Evolutionary conservation across 1,140 invertebrate genomes (phyloP).

Genomic region (Schlechtendalia chinensis): DNA sequence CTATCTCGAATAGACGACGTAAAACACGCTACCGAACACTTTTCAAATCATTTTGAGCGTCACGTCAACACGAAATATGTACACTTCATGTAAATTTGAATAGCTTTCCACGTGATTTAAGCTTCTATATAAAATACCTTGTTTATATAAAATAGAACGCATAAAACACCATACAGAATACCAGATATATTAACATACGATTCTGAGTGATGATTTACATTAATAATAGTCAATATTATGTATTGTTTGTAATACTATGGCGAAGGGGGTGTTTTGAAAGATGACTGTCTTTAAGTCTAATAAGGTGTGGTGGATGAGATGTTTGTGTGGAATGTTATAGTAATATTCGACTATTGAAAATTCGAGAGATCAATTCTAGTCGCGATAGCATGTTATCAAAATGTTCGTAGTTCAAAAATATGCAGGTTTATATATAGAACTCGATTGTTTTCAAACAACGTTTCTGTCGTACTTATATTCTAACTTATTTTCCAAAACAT

Average conservation of each 20-base stretch:
- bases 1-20: slow-evolving; percentile 16
- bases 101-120: slow-evolving; percentile 14
- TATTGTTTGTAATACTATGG: background rate
- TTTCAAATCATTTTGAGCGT: slow-evolving; percentile 31
- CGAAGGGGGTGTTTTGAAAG: too few species aligned
- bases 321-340: background rate
- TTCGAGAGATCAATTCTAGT: too few species aligned
- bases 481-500: too few species aligned
- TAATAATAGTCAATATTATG: background rate
- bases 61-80: slow-evolving; percentile 27
- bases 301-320: too few species aligned
- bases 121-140: background rate
- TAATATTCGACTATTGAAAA: too few species aligned
- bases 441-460: too few species aligned
- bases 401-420: background rate
- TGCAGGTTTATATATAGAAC: too few species aligned
- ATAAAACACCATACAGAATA: background rate
- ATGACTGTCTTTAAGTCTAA: too few species aligned
- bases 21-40: slow-evolving; percentile 29
- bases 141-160: background rate
- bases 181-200: background rate
- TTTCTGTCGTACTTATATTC: too few species aligned
- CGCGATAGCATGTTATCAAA: too few species aligned
- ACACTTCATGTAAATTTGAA: slow-evolving; percentile 6
- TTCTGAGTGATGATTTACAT: background rate